A percentile compares a stretch with the other conserved stretches of the same genome.
Conservation (phyloP, 2,888 invertebrate species). For the Spatulosminthurus flaviceps region DNA sequence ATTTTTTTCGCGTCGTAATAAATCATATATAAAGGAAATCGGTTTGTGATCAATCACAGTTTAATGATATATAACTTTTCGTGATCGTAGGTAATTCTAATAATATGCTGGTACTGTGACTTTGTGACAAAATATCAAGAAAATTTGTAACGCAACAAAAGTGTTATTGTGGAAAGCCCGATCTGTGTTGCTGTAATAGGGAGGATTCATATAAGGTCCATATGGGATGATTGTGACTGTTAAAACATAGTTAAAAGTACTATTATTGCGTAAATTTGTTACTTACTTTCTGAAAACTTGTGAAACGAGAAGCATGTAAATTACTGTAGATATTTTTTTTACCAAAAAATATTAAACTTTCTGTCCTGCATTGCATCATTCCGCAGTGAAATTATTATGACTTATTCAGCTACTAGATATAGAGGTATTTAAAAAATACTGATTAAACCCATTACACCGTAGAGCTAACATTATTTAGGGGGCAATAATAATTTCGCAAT, state of each 20-base stretch:
- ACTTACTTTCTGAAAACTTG: neutral
- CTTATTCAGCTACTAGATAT: no score
- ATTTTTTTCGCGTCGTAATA: neutral
- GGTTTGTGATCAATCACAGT: conserved; percentile 37
- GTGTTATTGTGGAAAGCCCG: neutral
- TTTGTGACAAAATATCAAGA: neutral
- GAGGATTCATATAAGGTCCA: no score
- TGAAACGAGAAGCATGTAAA: neutral
- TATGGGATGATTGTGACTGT: neutral
- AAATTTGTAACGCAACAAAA: neutral
- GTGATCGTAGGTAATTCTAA: conserved; percentile 23
- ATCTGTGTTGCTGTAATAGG: neutral
- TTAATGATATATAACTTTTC: conserved; percentile 29
- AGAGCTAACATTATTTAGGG: neutral
- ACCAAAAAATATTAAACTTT: neutral
- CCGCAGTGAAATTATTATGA: neutral
- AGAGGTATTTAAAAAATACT: no score
- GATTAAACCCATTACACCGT: neutral
- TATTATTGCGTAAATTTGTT: neutral
- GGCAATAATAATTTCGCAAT: conserved; percentile 5
- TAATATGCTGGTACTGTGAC: conserved; percentile 14
- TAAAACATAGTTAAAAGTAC: neutral
- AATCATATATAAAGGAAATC: conserved; percentile 30
- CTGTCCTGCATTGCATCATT: neutral
- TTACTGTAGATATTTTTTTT: neutral